phyloP scores from a whole-genome alignment of 2,113 vertebrate species.

The Edolisoma coerulescens region DNA sequence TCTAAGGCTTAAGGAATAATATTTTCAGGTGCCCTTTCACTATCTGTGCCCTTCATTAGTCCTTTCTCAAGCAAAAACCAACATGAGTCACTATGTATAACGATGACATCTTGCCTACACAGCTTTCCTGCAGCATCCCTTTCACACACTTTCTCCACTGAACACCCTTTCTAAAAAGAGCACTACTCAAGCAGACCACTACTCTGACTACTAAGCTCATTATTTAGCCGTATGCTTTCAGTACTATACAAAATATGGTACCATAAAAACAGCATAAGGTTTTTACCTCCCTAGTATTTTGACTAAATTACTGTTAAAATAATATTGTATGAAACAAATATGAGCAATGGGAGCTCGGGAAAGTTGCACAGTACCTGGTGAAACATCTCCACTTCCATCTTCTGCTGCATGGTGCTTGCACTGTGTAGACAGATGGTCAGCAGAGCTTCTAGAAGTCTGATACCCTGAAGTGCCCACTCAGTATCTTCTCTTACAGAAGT shows the following conservation, averaged over 20 bases:
- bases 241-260: background rate
- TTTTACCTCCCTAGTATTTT: background rate
- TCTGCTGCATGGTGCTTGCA: constrained; percentile 77
- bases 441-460: constrained; percentile 90
- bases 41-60: background rate
- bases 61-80: background rate
- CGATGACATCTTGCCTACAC: fast-evolving
- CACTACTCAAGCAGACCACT: background rate
- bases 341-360: background rate
- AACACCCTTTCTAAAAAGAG: background rate
- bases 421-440: constrained; percentile 93
- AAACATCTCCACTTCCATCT: constrained; percentile 77
- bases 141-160: background rate
- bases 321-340: background rate
- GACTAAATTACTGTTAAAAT: background rate
- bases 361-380: constrained; percentile 77
- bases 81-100: fast-evolving
- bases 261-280: background rate
- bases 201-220: background rate
- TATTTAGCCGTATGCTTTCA: background rate
- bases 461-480: constrained; percentile 82
- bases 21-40: background rate
- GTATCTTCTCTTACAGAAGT: constrained; percentile 63
- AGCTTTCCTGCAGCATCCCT: background rate
- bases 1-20: background rate